Evolutionary conservation across 2,888 invertebrate genomes (phyloP), one percentile per base, ranked within the genome.

Genomic region (Syrphus vitripennis): DNA sequence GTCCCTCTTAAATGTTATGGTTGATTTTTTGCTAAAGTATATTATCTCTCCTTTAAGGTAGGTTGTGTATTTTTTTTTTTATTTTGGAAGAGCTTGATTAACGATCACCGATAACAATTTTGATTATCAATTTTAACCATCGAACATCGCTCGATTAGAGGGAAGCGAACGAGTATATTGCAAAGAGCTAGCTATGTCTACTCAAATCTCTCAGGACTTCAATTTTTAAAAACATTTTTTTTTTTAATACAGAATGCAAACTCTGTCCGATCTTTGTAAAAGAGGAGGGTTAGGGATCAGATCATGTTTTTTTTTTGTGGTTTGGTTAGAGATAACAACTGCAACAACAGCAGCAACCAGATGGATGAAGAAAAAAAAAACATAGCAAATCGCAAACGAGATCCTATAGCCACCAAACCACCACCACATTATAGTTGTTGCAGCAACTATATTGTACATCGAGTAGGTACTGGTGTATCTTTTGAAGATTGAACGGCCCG

Each of bases 241-340:
- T 63, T 34, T 77, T 34, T 24, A 21, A 21, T 48, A 12, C 16
- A 61, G 59, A 80, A 80, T 69, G 19, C 48, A 71, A 63, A 40
- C 67, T 37, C 72, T 72, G 76, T 69, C 75, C 70, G 57, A 79
- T 83, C 74, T 78, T 71, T 71, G 63, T n/a, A n/a, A n/a, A 79
- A 40, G 42, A 67, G 55, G 76, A 81, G 84, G 84, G 84, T 84
- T 84, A 84, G 76, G 81, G 84, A 81, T 84, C 84, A 84, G 81
- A 84, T 84, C 84, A 77, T 81, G 84, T 81, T 77, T 67, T 81
- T 77, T 81, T 77, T 67, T 81, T 77, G 72, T 77, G 81, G 70
- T 77, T 72, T 69, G 31, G n/a, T 61, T 10, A 48, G 40, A 72
- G 84, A 82, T 86, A 86, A 77, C 69, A 74, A 76, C 75, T 37